phyloP scores from a whole-genome alignment of 2,888 invertebrate species.

The Folsomia candida region DNA sequence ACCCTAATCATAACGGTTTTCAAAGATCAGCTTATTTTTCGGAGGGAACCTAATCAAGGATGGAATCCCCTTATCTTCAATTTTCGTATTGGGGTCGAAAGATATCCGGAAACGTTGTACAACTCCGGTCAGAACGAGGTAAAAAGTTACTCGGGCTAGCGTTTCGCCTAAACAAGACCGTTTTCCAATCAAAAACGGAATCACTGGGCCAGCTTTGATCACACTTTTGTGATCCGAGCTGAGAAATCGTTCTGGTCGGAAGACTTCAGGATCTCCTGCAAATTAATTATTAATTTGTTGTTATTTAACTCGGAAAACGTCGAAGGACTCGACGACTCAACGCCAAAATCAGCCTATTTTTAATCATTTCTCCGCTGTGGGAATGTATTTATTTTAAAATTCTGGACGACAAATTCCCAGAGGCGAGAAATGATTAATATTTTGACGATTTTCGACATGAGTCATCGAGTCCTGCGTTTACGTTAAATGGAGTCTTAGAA shows the following conservation, averaged over 20 bases:
- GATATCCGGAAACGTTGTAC: constrained; percentile 26
- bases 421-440: too few relatives aligned
- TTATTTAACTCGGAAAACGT: not conserved
- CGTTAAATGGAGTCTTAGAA: too few relatives aligned
- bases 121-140: constrained; percentile 22
- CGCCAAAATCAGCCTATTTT: not conserved
- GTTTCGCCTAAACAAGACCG: constrained; percentile 31
- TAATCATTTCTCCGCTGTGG: not conserved
- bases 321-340: too few relatives aligned
- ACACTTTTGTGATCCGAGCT: constrained; percentile 4
- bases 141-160: constrained; percentile 27
- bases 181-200: constrained; percentile 37
- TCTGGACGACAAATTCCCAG: too few relatives aligned
- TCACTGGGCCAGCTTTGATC: constrained; percentile 2
- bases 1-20: not conserved
- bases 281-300: not conserved
- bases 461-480: too few relatives aligned
- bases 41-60: constrained; percentile 9
- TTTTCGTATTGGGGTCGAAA: not conserved
- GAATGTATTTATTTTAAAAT: too few relatives aligned
- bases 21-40: not conserved
- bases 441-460: too few relatives aligned
- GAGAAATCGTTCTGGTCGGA: constrained; percentile 41
- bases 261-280: constrained; percentile 30
- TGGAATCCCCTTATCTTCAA: not conserved